Evolutionary conservation across 2,113 vertebrate genomes (phyloP), one percentile per base, ranked within the genome.

Genomic region (Cygnus atratus): DNA sequence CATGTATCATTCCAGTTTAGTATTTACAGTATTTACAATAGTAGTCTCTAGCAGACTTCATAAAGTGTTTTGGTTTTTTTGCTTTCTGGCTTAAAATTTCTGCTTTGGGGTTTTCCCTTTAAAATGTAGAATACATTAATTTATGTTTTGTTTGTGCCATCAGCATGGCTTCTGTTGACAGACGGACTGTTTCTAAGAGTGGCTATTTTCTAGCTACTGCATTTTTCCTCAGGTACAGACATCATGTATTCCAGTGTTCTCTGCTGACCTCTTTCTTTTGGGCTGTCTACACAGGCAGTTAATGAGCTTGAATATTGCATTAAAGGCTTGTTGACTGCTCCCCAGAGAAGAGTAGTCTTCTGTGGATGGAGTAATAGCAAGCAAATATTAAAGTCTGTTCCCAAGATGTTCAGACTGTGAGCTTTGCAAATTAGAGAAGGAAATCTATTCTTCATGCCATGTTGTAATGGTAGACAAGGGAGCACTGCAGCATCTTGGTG

Each of bases 221-320:
- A 41, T 93, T 93, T 95, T 94, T 96, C 92, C 87, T 91, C 90
- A 75, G 87, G 82, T 96, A 62, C 41, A 90, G 61, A 46, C 55
- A 84, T 87, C 84, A 41, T 62, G 39, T 29, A 83, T 71, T 84
- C 57, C 62, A 46, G 78, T 63, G 73, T 33, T 90, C 10, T 1
- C 16, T 25, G 57, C 43, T 86, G 90, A 94, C 68, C 82, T 93
- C 93, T 92, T 96, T 92, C 65, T 88, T 88, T 89, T 62, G 58
- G 44, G 43, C 67, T 90, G 8, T 83, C 87, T 67, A 63, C 37
- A 44, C 6, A 83, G 82, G 65, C 78, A 80, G 63, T 77, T 96
- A 94, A 95, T 88, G 94, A 95, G 72, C 57, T 80, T 80, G 33
- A 86, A 83, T 91, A 89, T 74, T 93, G 29, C 52, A 59, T 86